phyloP scores from a whole-genome alignment of 2,113 vertebrate genomes.

The Paramormyrops kingsleyae region DNA sequence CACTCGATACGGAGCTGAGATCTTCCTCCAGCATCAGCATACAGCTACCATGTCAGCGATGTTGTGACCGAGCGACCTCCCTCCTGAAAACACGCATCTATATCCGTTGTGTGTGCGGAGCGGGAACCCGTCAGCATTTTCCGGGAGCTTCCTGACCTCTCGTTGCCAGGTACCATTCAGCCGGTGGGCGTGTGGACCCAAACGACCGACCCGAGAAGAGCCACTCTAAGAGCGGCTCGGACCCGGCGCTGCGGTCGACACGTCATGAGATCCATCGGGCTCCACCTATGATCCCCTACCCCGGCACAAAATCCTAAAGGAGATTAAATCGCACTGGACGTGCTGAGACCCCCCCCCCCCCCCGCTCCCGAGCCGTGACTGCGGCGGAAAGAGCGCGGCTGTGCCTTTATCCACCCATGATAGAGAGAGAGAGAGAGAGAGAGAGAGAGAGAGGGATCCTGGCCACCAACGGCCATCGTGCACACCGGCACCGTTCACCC shows the following conservation, averaged over 20 bases:
- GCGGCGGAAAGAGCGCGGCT: not conserved
- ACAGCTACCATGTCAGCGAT: not conserved
- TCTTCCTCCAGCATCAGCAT: not conserved
- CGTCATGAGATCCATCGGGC: not conserved
- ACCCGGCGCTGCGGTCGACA: not conserved
- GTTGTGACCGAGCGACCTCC: not conserved
- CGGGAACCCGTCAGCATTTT: not conserved
- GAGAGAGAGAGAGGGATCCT: not conserved
- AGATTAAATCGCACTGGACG: conserved; percentile 52
- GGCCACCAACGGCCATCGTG: not conserved
- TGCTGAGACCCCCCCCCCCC: conserved; percentile 33
- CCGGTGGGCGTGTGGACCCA: not conserved
- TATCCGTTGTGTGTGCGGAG: not conserved
- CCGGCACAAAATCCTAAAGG: conserved; percentile 55
- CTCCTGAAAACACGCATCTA: not conserved
- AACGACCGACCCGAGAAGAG: not conserved
- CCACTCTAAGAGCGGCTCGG: not conserved
- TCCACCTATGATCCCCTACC: conserved; percentile 48
- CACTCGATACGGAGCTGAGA: not conserved
- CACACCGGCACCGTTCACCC: not conserved
- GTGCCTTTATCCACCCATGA: not conserved
- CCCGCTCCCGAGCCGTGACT: conserved; percentile 13
- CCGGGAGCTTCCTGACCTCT: not conserved
- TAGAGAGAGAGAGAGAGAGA: too few relatives aligned
- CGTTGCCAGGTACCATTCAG: not conserved